Evolutionary conservation across 2,113 vertebrate species (phyloP).

Genomic region (Hypocryptadius cinnamomeus): DNA sequence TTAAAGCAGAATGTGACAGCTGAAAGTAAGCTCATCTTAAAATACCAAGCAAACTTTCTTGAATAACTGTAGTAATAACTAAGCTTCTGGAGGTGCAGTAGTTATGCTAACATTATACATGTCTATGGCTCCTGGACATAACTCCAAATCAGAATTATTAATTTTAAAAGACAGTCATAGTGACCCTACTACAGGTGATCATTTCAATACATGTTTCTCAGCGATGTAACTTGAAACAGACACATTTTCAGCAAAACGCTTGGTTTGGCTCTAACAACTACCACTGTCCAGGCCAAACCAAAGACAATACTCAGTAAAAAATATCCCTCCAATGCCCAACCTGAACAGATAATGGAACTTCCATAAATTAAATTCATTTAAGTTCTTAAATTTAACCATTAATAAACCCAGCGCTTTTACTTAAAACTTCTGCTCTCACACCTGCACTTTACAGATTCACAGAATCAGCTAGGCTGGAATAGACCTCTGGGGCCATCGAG

Average conservation of each 20-base stretch:
- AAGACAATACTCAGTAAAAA: not conserved
- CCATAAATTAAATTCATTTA: accelerated
- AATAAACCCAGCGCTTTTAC: accelerated
- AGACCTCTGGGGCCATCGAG: not conserved
- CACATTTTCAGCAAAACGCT: accelerated
- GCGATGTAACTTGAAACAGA: accelerated
- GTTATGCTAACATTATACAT: not conserved
- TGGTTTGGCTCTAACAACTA: not conserved
- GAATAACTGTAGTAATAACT: not conserved
- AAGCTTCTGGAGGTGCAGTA: not conserved
- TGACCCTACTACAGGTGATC: not conserved
- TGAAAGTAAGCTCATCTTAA: not conserved
- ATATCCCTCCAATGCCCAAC: not conserved
- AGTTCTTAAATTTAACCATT: not conserved
- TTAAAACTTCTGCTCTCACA: too few relatives aligned
- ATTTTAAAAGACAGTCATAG: not conserved
- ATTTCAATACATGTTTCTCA: not conserved
- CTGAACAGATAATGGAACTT: not conserved
- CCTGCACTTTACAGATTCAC: not conserved
- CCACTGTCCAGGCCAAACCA: not conserved
- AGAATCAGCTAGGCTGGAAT: not conserved
- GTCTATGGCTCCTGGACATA: not conserved
- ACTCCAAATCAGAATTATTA: not conserved
- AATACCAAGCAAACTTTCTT: not conserved
- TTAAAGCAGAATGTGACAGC: not conserved